Base-by-base conservation (phyloP, 2,113 vertebrate genomes). In the Callorhinus ursinus region DNA sequence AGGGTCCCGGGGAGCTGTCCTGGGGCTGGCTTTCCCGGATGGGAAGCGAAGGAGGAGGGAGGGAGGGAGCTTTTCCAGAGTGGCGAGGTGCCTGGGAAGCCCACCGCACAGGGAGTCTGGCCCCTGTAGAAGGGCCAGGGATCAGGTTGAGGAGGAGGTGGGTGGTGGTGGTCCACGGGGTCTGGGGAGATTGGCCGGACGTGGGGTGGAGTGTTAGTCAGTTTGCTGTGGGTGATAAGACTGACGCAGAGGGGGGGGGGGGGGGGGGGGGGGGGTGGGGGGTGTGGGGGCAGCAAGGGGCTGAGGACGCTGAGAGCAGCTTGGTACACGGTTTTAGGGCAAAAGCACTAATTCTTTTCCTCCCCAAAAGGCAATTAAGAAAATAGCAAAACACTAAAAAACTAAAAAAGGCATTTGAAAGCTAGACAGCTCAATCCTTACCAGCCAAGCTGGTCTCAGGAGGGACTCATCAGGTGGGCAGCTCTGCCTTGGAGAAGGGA, bases 231-330 rank as follows among this genome's bases (percentile, higher is more conserved):
- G 4, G 61, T 22, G 10, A 24, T 9, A 0, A 9, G 51, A 16
- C 13, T 22, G 76, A 51, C 9, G 21, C 82, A 19, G 28, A 11
- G 39, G 51, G 71, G 71, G 53, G 8, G 51, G 22, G 74, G 28
- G 26, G 10, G 31, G 14, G 46, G 7, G 46, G 0, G 46, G 1
- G 46, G 1, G 42, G 3, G 46, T 7, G 7, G 46, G 1, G 46
- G 7, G 28, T 7, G 57, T 36, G 1, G 36, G 53, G 63, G 39
- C 1, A 7, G 51, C 21, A 42, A 22, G 57, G 49, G 76, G 16
- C n/a, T 5, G 42, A 22, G 61, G 36, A n/a, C 0, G 3, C 28
- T 0, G 2, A 5, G 71, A 42, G 36, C 36, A 1, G 85, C 46
- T 53, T 36, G 69, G 82, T n/a, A 51, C 93, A 39, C 22, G 1